Evolutionary conservation across 2,797 vertebrate genomes (phyloP), one percentile per base, ranked within the genome.

Genomic region (Fistularia commersonii): DNA sequence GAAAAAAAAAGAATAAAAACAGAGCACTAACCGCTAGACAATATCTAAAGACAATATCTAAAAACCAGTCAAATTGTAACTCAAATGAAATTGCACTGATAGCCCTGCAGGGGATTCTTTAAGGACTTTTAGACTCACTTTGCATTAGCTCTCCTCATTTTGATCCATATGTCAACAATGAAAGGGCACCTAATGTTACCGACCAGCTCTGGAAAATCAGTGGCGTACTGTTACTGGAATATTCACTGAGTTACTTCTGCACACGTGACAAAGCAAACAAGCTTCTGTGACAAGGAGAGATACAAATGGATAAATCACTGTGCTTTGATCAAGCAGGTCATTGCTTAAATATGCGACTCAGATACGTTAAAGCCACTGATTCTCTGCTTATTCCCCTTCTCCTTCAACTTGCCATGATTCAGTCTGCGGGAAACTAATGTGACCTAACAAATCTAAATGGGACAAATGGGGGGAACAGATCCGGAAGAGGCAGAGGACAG

Each of bases 101-200:
- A 66, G 76, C 79, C 86, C 87, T 74, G 80, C 76, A 81, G 86
- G 84, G 79, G 82, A 72, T 72, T 84, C 84, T 82, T 87, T 77
- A 85, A 81, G 87, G 81, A 89, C 87, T 88, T 88, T 84, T 82
- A 81, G 61, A 84, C 67, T 82, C 79, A 46, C 88, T 90, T 90
- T 91, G 82, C 88, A 89, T 89, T 83, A 74, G 56, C 66, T 51
- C 61, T 45, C 47, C 48, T 61, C 6, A 54, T 46, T 61, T 69
- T 14, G 1, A 57, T 66, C 73, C 81, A 72, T 69, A 80, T 72
- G 66, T 77, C 61, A 67, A 82, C 83, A 83, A 86, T 85, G 80
- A 90, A 90, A 88, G 87, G 83, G 77, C 79, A 87, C 81, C 80
- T 74, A 81, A 87, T 76, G 82, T 83, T 76, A 73, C 78, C 79